These are phyloP conservation scores for Catharus bicknelli DNA, from an alignment of 2,113 vertebrate genomes.

Conservation along the genomic window DNA sequence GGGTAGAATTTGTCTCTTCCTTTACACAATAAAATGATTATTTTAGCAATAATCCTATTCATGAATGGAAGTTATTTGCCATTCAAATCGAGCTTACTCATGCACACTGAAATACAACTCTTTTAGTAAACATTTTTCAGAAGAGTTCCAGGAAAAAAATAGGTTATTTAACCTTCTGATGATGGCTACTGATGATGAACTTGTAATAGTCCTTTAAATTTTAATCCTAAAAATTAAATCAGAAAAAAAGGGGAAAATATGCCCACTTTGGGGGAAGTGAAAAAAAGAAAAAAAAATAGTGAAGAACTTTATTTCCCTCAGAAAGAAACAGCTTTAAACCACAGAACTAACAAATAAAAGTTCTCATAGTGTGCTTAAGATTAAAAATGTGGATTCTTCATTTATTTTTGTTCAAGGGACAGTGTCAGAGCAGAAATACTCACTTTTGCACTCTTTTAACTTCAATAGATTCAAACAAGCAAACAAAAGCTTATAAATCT, in stretches of 20 bases:
- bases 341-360: neutral
- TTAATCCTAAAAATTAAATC: neutral
- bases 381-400: neutral
- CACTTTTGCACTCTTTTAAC: neutral
- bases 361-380: neutral
- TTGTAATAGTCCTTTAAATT: neutral
- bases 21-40: neutral
- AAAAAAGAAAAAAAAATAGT: too few relatives aligned
- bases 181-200: neutral
- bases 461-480: neutral
- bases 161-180: neutral
- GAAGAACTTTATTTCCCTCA: neutral
- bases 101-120: neutral
- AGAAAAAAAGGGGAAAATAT: neutral
- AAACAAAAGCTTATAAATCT: neutral
- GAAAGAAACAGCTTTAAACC: neutral
- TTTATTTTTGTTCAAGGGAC: neutral
- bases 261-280: rapidly evolving
- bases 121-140: neutral
- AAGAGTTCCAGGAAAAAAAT: neutral
- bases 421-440: neutral
- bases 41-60: neutral
- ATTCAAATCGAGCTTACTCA: neutral
- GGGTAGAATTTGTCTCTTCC: neutral
- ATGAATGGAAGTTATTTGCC: neutral